These are phyloP conservation scores for Conopomorpha cramerella DNA, from an alignment of 1,140 invertebrate genomes.

Conservation along the genomic window DNA sequence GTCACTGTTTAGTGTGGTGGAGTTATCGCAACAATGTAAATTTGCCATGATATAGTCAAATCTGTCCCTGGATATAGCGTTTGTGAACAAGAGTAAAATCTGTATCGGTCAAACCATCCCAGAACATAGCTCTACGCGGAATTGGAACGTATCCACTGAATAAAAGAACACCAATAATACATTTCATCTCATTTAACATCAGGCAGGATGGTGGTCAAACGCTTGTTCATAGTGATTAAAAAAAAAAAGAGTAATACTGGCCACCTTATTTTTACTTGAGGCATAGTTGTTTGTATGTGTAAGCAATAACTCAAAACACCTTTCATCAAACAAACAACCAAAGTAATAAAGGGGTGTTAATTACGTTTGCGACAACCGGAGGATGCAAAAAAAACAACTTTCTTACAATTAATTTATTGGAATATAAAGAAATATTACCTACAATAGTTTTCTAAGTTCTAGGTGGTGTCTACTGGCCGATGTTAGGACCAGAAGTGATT, in stretches of 20 bases:
- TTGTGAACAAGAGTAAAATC: constrained; percentile 7
- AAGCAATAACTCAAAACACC: background rate
- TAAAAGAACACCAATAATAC: constrained; percentile 12
- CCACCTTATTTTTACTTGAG: constrained; percentile 3
- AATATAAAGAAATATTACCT: no score
- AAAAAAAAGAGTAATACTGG: constrained; percentile 4
- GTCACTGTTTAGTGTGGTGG: constrained; percentile 1
- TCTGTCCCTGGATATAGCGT: constrained; percentile 7
- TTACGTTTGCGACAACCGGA: background rate
- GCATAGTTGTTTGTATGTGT: background rate
- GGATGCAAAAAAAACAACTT: no score
- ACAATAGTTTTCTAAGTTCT: no score
- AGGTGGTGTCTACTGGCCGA: no score
- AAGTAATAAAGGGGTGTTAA: background rate
- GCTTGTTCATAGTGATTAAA: no score
- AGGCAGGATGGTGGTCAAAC: no score
- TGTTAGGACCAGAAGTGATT: no score
- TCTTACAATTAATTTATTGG: no score
- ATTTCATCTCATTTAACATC: constrained; percentile 12
- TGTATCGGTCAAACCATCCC: constrained; percentile 12
- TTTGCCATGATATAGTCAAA: constrained; percentile 5
- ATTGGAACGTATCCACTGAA: constrained; percentile 11
- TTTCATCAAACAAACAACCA: background rate
- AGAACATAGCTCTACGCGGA: constrained; percentile 12
- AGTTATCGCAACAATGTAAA: constrained; percentile 6